These are phyloP conservation scores for Leptinotarsa lineolata DNA, from an alignment of 1,140 invertebrate genomes.

Conservation along the genomic window DNA sequence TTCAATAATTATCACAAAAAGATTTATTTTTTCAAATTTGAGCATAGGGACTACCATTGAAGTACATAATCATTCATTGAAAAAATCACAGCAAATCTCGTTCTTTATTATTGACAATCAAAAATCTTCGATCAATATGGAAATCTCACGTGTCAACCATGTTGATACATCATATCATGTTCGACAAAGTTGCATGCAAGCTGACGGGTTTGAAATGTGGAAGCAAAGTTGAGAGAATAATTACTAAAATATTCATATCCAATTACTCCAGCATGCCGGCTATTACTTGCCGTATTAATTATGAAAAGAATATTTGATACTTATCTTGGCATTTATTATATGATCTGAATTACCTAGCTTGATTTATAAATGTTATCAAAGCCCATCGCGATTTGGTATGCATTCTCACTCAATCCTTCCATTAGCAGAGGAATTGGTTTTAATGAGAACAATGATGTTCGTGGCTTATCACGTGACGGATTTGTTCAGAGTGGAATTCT, in stretches of 20 bases:
- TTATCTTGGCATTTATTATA: neutral
- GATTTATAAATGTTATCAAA: neutral
- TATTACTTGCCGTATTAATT: constrained; percentile 6
- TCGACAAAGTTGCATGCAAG: neutral
- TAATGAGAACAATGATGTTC: too few species aligned
- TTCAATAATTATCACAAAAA: too few species aligned
- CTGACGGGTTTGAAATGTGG: neutral
- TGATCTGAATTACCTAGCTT: neutral
- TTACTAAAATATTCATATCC: neutral
- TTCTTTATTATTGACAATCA: too few species aligned
- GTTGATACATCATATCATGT: too few species aligned
- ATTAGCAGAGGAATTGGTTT: neutral
- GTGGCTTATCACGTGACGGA: too few species aligned
- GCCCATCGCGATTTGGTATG: neutral
- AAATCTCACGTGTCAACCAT: too few species aligned
- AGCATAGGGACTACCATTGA: too few species aligned
- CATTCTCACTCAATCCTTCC: neutral
- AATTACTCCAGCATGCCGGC: neutral
- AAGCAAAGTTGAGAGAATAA: neutral
- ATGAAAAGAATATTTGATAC: constrained; percentile 6
- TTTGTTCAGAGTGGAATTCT: too few species aligned
- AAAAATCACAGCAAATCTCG: too few species aligned
- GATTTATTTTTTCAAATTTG: too few species aligned
- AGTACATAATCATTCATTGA: too few species aligned
- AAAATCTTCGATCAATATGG: too few species aligned